phyloP scores from a whole-genome alignment of 1,140 invertebrate genomes.

The Diachasmimorpha longicaudata region DNA sequence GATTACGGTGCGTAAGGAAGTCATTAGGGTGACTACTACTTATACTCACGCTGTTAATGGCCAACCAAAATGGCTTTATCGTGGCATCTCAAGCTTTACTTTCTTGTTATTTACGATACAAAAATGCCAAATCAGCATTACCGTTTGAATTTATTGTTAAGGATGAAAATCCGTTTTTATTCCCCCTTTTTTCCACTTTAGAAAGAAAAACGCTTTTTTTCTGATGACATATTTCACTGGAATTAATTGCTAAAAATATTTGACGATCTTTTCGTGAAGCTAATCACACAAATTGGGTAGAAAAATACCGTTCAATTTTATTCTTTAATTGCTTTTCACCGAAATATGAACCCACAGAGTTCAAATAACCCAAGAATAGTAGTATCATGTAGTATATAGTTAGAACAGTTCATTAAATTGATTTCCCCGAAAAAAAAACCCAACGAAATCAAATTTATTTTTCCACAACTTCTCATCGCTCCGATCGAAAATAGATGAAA shows the following conservation, averaged over 20 bases:
- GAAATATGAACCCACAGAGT: too few species aligned
- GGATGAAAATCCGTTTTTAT: not conserved
- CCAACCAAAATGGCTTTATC: conserved; percentile 8
- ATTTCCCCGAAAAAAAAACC: not conserved
- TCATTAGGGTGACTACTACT: conserved; percentile 25
- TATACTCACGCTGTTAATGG: conserved; percentile 6
- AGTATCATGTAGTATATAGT: too few species aligned
- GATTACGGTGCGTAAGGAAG: conserved; percentile 33
- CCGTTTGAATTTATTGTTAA: not conserved
- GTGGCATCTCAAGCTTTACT: conserved; percentile 12
- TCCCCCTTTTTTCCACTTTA: not conserved
- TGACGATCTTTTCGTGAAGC: too few species aligned
- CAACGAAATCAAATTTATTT: not conserved
- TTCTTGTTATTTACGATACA: conserved; percentile 10
- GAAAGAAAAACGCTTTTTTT: too few species aligned
- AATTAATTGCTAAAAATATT: too few species aligned
- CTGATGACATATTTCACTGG: too few species aligned
- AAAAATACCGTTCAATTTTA: too few species aligned
- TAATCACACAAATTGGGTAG: too few species aligned
- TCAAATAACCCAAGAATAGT: too few species aligned
- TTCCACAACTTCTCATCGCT: not conserved
- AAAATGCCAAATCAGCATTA: not conserved
- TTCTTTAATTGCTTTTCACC: too few species aligned
- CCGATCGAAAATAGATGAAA: conserved; percentile 22
- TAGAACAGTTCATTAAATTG: not conserved